These are phyloP conservation scores for Tetragonisca angustula DNA, from an alignment of 2,888 invertebrate genomes.

Conservation along the genomic window DNA sequence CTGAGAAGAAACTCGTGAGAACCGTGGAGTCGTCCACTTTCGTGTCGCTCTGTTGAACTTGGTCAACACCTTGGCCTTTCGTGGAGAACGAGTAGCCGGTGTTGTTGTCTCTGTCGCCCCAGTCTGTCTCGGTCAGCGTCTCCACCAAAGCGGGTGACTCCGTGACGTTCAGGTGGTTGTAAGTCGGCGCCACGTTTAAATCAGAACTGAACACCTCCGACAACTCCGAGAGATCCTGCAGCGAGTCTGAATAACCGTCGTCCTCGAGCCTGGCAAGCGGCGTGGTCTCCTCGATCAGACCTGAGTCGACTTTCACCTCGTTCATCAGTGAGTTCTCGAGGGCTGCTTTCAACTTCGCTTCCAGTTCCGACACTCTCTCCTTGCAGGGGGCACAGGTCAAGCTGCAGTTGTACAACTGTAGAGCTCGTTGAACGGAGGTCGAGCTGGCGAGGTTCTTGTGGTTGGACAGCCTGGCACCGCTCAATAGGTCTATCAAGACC, in stretches of 20 bases:
- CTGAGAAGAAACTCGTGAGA: not conserved
- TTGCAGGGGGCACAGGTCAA: constrained; percentile 23
- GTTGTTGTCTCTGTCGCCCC: not conserved
- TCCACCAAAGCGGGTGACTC: constrained; percentile 38
- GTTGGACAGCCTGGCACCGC: not conserved
- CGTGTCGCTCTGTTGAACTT: not conserved
- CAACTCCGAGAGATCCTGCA: not conserved
- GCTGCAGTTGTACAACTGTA: constrained; percentile 10
- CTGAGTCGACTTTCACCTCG: constrained; percentile 62
- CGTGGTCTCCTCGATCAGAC: constrained; percentile 46
- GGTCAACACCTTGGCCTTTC: constrained; percentile 1
- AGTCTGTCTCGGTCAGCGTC: constrained; percentile 2
- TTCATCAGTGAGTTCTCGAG: constrained; percentile 1
- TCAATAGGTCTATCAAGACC: constrained; percentile 4
- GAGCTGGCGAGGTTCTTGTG: not conserved
- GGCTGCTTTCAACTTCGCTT: not conserved
- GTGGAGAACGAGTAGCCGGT: not conserved
- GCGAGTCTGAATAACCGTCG: constrained; percentile 2
- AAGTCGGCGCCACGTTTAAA: not conserved
- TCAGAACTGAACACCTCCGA: constrained; percentile 5
- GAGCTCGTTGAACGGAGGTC: not conserved
- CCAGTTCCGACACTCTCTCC: not conserved
- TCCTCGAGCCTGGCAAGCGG: not conserved
- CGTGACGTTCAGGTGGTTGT: not conserved
- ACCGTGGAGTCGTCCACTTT: no score